Conservation (phyloP, 2,888 invertebrate genomes). For the Eristalis arbustorum region DNA sequence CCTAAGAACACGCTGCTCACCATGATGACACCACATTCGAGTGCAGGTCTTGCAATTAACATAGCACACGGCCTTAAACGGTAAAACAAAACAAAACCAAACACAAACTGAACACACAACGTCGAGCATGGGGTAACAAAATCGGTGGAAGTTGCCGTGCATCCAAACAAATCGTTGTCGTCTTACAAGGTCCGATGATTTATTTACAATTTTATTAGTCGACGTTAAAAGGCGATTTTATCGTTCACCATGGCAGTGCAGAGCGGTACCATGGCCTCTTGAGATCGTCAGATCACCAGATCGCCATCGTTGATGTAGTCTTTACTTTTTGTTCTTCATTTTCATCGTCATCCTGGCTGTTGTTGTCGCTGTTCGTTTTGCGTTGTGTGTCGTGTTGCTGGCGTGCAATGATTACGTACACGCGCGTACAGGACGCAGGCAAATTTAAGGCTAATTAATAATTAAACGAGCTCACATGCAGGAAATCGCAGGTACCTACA, state of each 20-base stretch:
- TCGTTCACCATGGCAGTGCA: slow-evolving; percentile 30
- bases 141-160: slow-evolving; percentile 37
- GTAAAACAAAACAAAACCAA: slow-evolving; percentile 46
- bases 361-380: slow-evolving; percentile 35
- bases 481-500: slow-evolving; percentile 20
- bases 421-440: slow-evolving; percentile 50
- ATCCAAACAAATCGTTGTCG: slow-evolving; percentile 66
- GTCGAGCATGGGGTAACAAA: slow-evolving; percentile 19
- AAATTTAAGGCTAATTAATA: slow-evolving; percentile 66
- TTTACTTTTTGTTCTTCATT: background rate
- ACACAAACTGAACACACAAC: slow-evolving; percentile 30
- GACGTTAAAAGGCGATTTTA: slow-evolving; percentile 63
- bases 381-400: slow-evolving; percentile 33
- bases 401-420: slow-evolving; percentile 37
- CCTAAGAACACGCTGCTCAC: slow-evolving; percentile 12
- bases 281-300: slow-evolving; percentile 6
- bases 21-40: slow-evolving; percentile 44
- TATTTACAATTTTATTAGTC: slow-evolving; percentile 69
- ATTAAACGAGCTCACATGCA: slow-evolving; percentile 59
- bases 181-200: slow-evolving; percentile 70
- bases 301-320: slow-evolving; percentile 35
- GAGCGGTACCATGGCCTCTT: slow-evolving; percentile 65
- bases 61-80: slow-evolving; percentile 61
- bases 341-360: slow-evolving; percentile 24
- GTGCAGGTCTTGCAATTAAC: slow-evolving; percentile 63